Evolutionary conservation across 2,888 invertebrate genomes (phyloP).

Genomic region (Mesorhabditis belari): DNA sequence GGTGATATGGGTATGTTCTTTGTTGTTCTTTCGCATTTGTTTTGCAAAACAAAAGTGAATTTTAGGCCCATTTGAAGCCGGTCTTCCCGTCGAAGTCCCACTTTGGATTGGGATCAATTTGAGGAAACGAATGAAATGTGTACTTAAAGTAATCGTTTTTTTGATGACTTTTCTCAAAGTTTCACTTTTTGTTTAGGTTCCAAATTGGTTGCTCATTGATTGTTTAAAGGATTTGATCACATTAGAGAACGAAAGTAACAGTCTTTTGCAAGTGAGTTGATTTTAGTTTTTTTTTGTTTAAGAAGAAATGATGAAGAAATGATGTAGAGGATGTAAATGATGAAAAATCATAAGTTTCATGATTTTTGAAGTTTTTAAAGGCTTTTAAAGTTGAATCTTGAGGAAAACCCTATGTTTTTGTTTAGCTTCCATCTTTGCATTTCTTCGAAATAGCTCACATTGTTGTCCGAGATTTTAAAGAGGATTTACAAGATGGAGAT

Average conservation of each 20-base stretch:
- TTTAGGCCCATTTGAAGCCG: slow-evolving; percentile 50
- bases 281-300: too few species aligned
- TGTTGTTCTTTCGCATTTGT: too few species aligned
- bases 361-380: too few species aligned
- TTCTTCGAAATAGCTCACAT: slow-evolving; percentile 91
- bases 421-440: slow-evolving; percentile 59
- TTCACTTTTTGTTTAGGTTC: slow-evolving; percentile 62
- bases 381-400: too few species aligned
- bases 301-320: too few species aligned
- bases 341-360: too few species aligned
- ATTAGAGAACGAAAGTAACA: slow-evolving; percentile 19
- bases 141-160: neutral
- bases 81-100: slow-evolving; percentile 59
- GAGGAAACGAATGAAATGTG: neutral
- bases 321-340: too few species aligned
- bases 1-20: too few species aligned
- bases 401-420: neutral
- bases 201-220: slow-evolving; percentile 88
- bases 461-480: slow-evolving; percentile 71
- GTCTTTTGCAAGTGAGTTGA: slow-evolving; percentile 31
- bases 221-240: slow-evolving; percentile 59
- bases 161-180: slow-evolving; percentile 16
- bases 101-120: slow-evolving; percentile 74
- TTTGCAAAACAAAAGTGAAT: too few species aligned
- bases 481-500: slow-evolving; percentile 78